Evolutionary conservation across 2,888 invertebrate genomes (phyloP).

Genomic region (Neuroscelio doddi): DNA sequence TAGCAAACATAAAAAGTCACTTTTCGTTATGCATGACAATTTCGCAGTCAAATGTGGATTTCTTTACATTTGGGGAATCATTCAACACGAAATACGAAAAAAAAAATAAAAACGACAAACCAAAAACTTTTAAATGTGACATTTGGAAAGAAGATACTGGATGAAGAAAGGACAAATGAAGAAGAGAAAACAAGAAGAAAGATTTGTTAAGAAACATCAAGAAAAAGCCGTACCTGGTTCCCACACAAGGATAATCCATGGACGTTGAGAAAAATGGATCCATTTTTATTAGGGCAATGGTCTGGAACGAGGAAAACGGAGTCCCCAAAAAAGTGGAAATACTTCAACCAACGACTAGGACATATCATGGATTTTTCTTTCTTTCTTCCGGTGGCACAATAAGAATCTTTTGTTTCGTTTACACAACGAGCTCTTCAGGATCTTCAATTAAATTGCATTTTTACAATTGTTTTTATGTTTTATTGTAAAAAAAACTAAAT

Average conservation of each 20-base stretch:
- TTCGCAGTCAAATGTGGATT: slow-evolving; percentile 32
- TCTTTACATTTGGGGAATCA: background rate
- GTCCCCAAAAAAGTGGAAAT: no score
- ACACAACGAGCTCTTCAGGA: no score
- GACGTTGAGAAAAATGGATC: slow-evolving; percentile 2
- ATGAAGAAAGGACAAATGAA: slow-evolving; percentile 3
- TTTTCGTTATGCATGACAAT: slow-evolving; percentile 69
- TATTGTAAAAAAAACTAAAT: no score
- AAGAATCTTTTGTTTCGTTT: background rate
- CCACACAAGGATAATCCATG: slow-evolving; percentile 46
- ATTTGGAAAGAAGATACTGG: slow-evolving; percentile 11
- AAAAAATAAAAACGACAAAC: slow-evolving; percentile 3
- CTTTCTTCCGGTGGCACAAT: background rate
- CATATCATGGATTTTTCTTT: no score
- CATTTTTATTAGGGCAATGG: no score
- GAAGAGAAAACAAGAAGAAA: slow-evolving; percentile 10
- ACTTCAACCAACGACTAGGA: background rate
- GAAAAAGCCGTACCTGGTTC: slow-evolving; percentile 55
- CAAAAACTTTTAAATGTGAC: no score
- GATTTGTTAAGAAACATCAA: no score
- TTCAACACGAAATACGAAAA: background rate
- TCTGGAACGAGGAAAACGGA: no score
- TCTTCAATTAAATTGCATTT: no score
- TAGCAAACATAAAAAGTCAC: slow-evolving; percentile 40
- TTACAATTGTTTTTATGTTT: no score